These are phyloP conservation scores for Slavum lentiscoides DNA, from an alignment of 2,888 invertebrate species.

Conservation along the genomic window DNA sequence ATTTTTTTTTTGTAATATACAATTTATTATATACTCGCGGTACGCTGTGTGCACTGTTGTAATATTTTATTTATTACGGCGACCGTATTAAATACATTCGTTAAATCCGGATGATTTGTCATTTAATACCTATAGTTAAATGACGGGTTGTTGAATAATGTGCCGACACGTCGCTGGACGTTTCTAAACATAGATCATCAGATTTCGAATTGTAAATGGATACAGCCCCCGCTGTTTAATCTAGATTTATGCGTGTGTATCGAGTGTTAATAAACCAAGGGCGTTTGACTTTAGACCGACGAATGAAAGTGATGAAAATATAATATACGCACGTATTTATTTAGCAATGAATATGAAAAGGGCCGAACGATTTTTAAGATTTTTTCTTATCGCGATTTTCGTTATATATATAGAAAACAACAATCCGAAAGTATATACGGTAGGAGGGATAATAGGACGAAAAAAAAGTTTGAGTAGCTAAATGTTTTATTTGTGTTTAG, in stretches of 20 bases:
- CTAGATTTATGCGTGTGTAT: neutral
- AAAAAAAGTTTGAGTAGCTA: neutral
- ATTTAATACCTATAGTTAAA: slow-evolving; percentile 6
- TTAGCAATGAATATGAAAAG: slow-evolving; percentile 9
- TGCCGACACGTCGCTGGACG: neutral
- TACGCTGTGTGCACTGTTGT: neutral
- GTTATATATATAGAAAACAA: neutral
- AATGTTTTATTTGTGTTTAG: slow-evolving; percentile 9
- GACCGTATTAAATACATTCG: neutral
- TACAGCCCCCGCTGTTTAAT: slow-evolving; percentile 1
- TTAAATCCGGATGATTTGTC: slow-evolving; percentile 6
- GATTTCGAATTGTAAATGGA: slow-evolving; percentile 4
- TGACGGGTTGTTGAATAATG: neutral
- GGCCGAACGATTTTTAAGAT: neutral
- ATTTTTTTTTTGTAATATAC: too few species aligned
- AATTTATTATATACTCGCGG: neutral
- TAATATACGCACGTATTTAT: neutral
- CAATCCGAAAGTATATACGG: neutral
- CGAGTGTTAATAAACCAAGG: neutral
- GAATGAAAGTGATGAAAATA: neutral
- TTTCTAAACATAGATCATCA: slow-evolving; percentile 20
- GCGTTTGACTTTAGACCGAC: slow-evolving; percentile 5
- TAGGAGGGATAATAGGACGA: neutral
- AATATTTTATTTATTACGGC: neutral
- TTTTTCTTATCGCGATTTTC: neutral